Conservation (phyloP, 1,140 invertebrate genomes). For the Caenorhabditis remanei region DNA sequence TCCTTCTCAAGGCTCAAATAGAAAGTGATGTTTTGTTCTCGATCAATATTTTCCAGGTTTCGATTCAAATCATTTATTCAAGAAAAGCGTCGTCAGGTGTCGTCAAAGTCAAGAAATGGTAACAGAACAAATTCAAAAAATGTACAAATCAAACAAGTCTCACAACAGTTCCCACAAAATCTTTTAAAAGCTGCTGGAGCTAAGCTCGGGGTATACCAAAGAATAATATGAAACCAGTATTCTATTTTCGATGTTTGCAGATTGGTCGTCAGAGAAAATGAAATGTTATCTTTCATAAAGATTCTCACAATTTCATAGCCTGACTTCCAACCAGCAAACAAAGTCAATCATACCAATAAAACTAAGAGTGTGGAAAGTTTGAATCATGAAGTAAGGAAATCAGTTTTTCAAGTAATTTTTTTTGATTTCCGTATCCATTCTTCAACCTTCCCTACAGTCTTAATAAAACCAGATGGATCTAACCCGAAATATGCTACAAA, state of each 20-base stretch:
- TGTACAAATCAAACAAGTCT: background rate
- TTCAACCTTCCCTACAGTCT: too few species aligned
- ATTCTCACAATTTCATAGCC: too few species aligned
- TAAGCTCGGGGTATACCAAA: background rate
- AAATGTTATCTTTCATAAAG: too few species aligned
- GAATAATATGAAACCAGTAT: background rate
- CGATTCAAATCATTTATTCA: conserved; percentile 41
- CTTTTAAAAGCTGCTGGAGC: background rate
- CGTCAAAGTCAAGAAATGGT: background rate
- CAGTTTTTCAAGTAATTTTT: too few species aligned
- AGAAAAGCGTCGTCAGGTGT: conserved; percentile 15
- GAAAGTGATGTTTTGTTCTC: conserved; percentile 1
- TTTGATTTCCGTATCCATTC: too few species aligned
- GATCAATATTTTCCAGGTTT: too few species aligned
- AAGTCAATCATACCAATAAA: too few species aligned
- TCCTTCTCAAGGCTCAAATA: conserved; percentile 10
- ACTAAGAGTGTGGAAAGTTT: too few species aligned
- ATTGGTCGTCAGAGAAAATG: too few species aligned
- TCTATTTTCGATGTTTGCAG: too few species aligned
- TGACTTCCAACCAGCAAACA: too few species aligned
- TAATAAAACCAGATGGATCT: background rate
- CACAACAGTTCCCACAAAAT: background rate
- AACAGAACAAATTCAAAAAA: background rate
- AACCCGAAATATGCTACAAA: background rate
- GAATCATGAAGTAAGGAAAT: too few species aligned